Conservation (phyloP, 1,140 invertebrate species). For the Liolophura sinensis region DNA sequence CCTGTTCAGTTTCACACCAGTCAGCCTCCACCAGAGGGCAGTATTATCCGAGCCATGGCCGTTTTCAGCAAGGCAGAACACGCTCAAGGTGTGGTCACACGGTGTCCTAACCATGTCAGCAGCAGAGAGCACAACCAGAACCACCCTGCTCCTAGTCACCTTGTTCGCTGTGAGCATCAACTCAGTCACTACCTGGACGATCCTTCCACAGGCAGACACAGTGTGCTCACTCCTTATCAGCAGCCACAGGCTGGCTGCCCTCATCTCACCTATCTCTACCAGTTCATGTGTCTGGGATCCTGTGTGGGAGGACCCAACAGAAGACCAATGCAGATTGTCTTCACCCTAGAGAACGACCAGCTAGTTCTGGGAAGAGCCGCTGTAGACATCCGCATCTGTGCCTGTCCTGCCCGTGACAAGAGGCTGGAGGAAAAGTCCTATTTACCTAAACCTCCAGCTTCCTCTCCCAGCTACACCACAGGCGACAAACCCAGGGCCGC, state of each 20-base stretch:
- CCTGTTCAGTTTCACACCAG: constrained; percentile 56
- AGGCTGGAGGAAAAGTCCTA: background rate
- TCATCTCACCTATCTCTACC: constrained; percentile 67
- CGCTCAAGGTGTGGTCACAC: constrained; percentile 59
- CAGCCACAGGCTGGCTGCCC: constrained; percentile 63
- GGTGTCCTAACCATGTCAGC: constrained; percentile 62
- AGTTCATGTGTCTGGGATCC: constrained; percentile 76
- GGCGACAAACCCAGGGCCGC: too few relatives aligned
- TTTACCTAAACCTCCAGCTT: background rate
- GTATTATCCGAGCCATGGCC: constrained; percentile 60
- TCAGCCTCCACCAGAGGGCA: constrained; percentile 19
- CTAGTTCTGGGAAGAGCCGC: too few relatives aligned
- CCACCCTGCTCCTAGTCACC: constrained; percentile 40
- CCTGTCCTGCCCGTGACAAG: background rate
- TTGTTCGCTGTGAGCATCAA: constrained; percentile 61
- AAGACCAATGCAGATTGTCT: constrained; percentile 70
- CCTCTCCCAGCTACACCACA: background rate
- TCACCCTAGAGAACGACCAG: constrained; percentile 67
- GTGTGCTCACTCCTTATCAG: constrained; percentile 64
- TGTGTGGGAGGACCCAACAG: constrained; percentile 76
- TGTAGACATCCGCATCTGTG: too few relatives aligned
- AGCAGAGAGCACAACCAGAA: constrained; percentile 11
- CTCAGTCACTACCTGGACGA: constrained; percentile 58
- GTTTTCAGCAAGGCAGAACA: constrained; percentile 62
- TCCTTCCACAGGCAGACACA: constrained; percentile 52